Evolutionary conservation across 2,797 vertebrate genomes (phyloP), one percentile per base, ranked within the genome.

Genomic region (Microctenopoma stevenorrisi): DNA sequence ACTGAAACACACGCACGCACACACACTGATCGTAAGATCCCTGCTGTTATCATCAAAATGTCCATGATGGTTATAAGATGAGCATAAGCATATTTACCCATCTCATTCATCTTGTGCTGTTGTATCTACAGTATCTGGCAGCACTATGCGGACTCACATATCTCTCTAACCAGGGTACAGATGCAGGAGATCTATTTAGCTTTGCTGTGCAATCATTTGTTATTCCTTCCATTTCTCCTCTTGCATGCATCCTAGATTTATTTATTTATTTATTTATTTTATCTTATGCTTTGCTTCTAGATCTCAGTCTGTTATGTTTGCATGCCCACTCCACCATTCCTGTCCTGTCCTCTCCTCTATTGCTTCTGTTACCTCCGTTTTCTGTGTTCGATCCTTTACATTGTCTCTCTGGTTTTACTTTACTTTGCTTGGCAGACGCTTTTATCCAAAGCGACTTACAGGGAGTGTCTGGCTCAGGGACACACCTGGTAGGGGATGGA

Each of bases 81-180:
- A 87, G 83, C 76, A 82, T 76, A 74, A 85, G 83, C 88, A 84
- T 89, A 90, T 92, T 90, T 88, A 86, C 88, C 86, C 82, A 74
- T 85, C 86, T 88, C 91, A 93, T 94, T 90, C 83, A 87, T 94
- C 92, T 89, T 88, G 49, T 47, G 74, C 76, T 74, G 75, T 86
- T 76, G 78, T 87, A 79, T 90, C 84, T 80, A 44, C 43, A 44
- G 43, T 44, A 25, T 68, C 10, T 72, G 85, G 71, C 86, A 50
- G 71, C 56, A 64, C 66, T 63, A 70, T 76, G 76, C 73, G 82
- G 81, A 84, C 72, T 64, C 67, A 78, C 81, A 62, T 82, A 84
- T 87, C 87, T 76, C 60, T 56, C 64, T 65, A 85, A 84, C 79
- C 79, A 74, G 67, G 43, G 44, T 72, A 67, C 68, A 82, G 79